Conservation (phyloP, 2,888 invertebrate species). For the Rotaria macrura region DNA sequence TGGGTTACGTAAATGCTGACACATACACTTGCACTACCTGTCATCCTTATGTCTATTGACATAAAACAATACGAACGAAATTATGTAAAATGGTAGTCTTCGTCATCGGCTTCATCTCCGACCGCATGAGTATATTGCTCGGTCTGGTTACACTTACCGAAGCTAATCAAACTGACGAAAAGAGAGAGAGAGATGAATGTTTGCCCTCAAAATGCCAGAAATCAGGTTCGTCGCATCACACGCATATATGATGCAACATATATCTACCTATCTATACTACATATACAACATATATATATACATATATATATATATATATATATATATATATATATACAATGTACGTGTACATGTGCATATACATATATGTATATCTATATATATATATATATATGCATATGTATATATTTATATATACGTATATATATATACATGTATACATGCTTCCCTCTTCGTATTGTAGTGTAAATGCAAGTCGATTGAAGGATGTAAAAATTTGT, state of each 20-base stretch:
- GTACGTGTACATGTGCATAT: no score
- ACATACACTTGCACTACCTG: neutral
- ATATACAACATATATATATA: neutral
- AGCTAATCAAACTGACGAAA: neutral
- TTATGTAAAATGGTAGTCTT: neutral
- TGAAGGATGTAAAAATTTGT: neutral
- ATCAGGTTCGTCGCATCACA: neutral
- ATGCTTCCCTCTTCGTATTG: neutral
- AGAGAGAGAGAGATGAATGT: neutral
- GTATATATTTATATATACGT: no score
- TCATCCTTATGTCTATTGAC: conserved; percentile 3
- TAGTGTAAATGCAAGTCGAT: neutral
- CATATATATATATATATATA: neutral
- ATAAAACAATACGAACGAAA: neutral
- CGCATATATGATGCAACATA: no score
- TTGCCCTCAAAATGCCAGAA: neutral
- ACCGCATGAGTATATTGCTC: neutral
- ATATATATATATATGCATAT: neutral
- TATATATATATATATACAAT: neutral
- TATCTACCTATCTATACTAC: no score
- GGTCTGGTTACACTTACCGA: neutral
- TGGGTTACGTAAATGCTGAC: neutral
- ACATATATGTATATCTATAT: neutral
- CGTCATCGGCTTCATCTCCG: neutral
- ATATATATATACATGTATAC: neutral